These are phyloP conservation scores for Trichosurus vulpecula DNA, from an alignment of 2,797 vertebrate species.

Conservation along the genomic window DNA sequence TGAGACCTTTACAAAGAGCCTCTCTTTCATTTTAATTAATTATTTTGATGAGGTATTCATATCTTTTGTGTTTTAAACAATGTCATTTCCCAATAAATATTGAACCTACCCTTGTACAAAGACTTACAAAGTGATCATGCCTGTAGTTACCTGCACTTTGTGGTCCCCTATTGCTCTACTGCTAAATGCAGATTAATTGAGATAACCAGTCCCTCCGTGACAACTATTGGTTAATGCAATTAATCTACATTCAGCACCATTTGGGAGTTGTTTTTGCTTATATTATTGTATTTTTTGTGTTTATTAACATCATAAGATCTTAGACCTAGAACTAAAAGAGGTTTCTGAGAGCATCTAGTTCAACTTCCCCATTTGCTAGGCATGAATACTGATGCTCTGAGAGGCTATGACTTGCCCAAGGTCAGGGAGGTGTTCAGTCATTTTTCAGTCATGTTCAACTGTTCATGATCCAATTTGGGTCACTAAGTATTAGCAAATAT, in stretches of 20 bases:
- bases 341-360: background rate
- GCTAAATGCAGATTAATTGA: background rate
- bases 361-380: background rate
- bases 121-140: background rate
- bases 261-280: background rate
- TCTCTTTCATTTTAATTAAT: background rate
- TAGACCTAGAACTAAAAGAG: background rate
- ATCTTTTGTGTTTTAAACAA: background rate
- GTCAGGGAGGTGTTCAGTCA: background rate
- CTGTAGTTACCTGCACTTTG: background rate
- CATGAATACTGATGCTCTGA: background rate
- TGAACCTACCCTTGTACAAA: background rate
- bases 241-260: background rate
- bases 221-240: background rate
- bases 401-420: background rate
- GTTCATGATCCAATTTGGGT: background rate
- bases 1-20: background rate
- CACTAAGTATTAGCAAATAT: background rate
- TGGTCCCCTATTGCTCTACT: background rate
- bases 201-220: background rate
- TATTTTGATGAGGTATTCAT: background rate
- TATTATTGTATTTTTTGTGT: background rate
- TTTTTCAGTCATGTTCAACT: background rate
- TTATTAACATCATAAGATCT: background rate
- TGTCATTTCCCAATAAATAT: background rate